Base-by-base conservation (phyloP, 2,113 vertebrate species). In the Neodon shergylaensis region DNA sequence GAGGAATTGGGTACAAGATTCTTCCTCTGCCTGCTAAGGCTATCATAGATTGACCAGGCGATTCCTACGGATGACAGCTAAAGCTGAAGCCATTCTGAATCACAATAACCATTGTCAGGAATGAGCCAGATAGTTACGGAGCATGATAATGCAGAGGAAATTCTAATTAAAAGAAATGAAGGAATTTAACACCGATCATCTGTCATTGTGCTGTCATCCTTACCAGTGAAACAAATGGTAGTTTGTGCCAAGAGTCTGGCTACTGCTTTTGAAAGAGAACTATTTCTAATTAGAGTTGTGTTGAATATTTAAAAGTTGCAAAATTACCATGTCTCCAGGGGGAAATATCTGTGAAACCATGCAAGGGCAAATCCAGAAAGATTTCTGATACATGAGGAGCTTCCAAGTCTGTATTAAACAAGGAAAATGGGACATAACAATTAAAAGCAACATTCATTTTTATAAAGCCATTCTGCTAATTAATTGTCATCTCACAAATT, bases 301-400 rank as follows among this genome's bases (percentile, higher is more conserved):
- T 68, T 96, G 96, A 97, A 95, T 96, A 93, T 96, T 97, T 95
- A 93, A 96, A 97, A 96, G 96, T 93, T 94, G 94, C 78, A 86
- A 96, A 94, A 95, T 95, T 63, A 94, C 83, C 96, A 81, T 72
- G 72, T 95, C 93, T 88, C 91, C 47, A 52, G 77, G 94, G 73
- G 33, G 16, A 96, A 88, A 76, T 73, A 74, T 81, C 77, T 83
- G 70, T 84, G 78, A 86, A 96, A 49, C 31, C n/a, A 87, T 31
- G 92, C 63, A 77, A 65, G 9, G 83, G 77, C 93, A 92, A 94
- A 95, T 77, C 52, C 65, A 81, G 88, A 93, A 94, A 96, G 72
- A 94, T 85, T 78, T 92, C 78, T 54, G 79, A 90, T 86, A 93
- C 87, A 82, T 82, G 94, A 93, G 72, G 82, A 82, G 83, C 72